These are phyloP conservation scores for Dolichopus griseipennis DNA, from an alignment of 2,888 invertebrate genomes.

Conservation along the genomic window DNA sequence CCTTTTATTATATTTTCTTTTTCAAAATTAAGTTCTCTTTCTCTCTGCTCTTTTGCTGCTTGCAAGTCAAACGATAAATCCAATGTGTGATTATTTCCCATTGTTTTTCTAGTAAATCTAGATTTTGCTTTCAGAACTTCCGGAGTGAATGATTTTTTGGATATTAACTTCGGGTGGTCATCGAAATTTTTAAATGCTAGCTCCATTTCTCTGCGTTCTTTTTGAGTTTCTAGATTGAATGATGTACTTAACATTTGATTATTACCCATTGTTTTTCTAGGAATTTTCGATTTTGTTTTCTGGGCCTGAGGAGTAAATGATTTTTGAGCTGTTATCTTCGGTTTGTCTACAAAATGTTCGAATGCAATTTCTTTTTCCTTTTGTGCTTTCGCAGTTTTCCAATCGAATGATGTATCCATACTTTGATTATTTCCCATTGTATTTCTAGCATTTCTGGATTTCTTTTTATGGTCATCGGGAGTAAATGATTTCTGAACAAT, in stretches of 20 bases:
- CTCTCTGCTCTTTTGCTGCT: not conserved
- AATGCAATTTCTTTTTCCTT: not conserved
- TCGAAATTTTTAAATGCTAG: not conserved
- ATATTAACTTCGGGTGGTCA: not conserved
- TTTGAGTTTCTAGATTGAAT: not conserved
- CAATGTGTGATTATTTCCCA: not conserved
- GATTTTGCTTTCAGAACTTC: not conserved
- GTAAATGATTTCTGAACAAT: constrained; percentile 11
- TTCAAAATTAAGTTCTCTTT: not conserved
- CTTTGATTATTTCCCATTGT: constrained; percentile 8
- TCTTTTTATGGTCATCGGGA: constrained; percentile 10
- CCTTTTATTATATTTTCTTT: not conserved
- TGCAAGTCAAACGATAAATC: not conserved
- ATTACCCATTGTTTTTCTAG: constrained; percentile 15
- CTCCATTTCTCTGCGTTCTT: not conserved
- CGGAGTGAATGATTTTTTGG: not conserved
- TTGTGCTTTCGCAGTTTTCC: not conserved
- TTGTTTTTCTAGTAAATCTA: not conserved
- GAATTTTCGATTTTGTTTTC: not conserved
- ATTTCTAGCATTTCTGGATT: not conserved
- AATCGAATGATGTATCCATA: not conserved
- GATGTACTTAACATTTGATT: not conserved
- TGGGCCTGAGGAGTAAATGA: not conserved
- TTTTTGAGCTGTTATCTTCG: not conserved
- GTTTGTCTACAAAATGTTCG: not conserved